Evolutionary conservation across 2,888 invertebrate genomes (phyloP), one percentile per base, ranked within the genome.

Genomic region (Cantharis nigra): DNA sequence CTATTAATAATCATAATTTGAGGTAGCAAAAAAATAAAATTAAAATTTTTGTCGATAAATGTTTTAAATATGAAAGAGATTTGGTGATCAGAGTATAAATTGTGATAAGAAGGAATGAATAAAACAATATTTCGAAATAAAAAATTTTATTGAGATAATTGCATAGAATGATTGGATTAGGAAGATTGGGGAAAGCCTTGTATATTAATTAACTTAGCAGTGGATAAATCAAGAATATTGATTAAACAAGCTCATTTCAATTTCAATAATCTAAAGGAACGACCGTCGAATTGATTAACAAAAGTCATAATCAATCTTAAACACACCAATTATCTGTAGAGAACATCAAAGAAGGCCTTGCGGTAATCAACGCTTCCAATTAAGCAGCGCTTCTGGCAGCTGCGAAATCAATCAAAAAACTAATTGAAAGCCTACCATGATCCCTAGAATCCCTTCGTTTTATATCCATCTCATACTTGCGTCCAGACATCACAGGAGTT

Each of bases 341-440:
- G 85, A 85, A 84, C 85, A 88, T 85, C 87, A 89, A 84, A 87
- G 86, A 86, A 85, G 84, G 84, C 84, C 84, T 85, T 84, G 85
- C 84, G 85, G 87, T 87, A 88, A 88, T 88, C 88, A 88, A 88
- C 87, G 87, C 87, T 87, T 86, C 87, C 88, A 87, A 88, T 88
- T 88, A 88, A 87, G 86, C 85, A 84, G 83, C 85, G 85, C 87
- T 86, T 85, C 87, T 86, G 85, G 86, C 86, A 86, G 86, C 87
- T 86, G 86, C 86, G 85, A 87, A 87, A 87, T 87, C 87, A 87
- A 88, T 88, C 87, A 88, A 88, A 88, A 88, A 88, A 87, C 87
- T 88, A 88, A 88, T 88, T 88, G 88, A 88, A 88, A 87, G 87
- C 87, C 87, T 85, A 86, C 86, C 85, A 84, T 86, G 86, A 86